A percentile compares a stretch with the other conserved stretches of the same genome.
Evolutionary conservation across 2,888 invertebrate genomes (phyloP).

Genomic region (Papilio protenor): DNA sequence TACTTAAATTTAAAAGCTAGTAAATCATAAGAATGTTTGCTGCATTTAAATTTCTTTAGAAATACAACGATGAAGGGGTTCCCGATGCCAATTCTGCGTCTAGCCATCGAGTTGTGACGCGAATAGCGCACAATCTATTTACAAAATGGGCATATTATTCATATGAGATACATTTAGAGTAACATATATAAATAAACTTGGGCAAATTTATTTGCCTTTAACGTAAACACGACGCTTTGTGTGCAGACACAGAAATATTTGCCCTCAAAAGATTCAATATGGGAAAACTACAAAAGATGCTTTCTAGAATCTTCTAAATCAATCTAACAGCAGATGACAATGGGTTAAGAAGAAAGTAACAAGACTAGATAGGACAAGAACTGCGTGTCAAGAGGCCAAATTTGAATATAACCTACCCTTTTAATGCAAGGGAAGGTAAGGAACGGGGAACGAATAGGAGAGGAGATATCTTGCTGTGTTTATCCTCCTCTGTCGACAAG

Average conservation of each 20-base stretch:
- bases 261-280: not conserved
- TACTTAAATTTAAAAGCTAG: not conserved
- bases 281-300: too few species aligned
- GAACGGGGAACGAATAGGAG: too few species aligned
- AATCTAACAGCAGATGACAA: too few species aligned
- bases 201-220: conserved; percentile 11
- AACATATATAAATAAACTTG: conserved; percentile 24
- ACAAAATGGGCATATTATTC: conserved; percentile 21
- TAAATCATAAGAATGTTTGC: not conserved
- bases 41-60: not conserved
- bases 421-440: too few species aligned
- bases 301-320: too few species aligned
- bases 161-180: conserved; percentile 15
- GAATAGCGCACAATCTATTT: conserved; percentile 1
- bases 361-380: too few species aligned
- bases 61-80: not conserved
- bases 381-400: too few species aligned
- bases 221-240: conserved; percentile 26
- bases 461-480: too few species aligned
- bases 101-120: not conserved
- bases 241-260: not conserved
- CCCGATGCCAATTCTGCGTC: not conserved
- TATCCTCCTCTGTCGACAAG: too few species aligned
- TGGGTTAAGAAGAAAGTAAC: too few species aligned
- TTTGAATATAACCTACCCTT: too few species aligned